Evolutionary conservation across 30 jellyfish, hydroid and myxozoan species (phyloP), one percentile per base, ranked within the genome.

Genomic region (Aurelia sp.): DNA sequence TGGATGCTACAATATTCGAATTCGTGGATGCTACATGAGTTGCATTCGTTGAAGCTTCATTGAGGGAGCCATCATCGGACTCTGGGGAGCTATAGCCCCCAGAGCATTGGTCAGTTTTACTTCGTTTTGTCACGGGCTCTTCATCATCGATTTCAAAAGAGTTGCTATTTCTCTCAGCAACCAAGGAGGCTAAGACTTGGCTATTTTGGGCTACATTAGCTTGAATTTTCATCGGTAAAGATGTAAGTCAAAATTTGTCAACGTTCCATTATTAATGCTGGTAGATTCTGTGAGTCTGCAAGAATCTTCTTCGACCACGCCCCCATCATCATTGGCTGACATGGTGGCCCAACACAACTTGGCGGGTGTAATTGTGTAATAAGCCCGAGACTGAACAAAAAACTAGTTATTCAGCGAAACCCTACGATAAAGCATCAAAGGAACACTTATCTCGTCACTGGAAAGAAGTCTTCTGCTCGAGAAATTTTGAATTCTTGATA

Each of bases 151-250:
- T 17, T 58, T 73, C 84, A 47, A 48, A 47, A 11, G 84, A 52
- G 84, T 33, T 50, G 40, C 67, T 15, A 73, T 21, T 50, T 37
- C 84, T 50, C 72, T 73, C 84, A 73, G 72, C 84, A 73, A 73
- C 66, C 12, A 73, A 22, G 53, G 72, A 73, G n/a, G 84, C 84
- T 55, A 52, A 52, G n/a, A 73, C 72, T 52, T 73, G 84, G 37
- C 84, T 73, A 71, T 48, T 73, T 52, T 73, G 71, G 47, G 84
- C 84, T 23, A 73, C 84, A 73, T 73, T 73, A 15, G 72, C 72
- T 73, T 47, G 51, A 23, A 48, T 73, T 13, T 52, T 48, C 40
- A 73, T 73, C 66, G 52, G 59, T 48, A 52, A 52, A n/a, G 84
- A 73, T 73, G 84, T 60, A 73, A 73, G 21, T 73, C 84, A 50